These are phyloP conservation scores for Sprattus sprattus DNA, from an alignment of 2,113 vertebrate genomes.

Conservation along the genomic window DNA sequence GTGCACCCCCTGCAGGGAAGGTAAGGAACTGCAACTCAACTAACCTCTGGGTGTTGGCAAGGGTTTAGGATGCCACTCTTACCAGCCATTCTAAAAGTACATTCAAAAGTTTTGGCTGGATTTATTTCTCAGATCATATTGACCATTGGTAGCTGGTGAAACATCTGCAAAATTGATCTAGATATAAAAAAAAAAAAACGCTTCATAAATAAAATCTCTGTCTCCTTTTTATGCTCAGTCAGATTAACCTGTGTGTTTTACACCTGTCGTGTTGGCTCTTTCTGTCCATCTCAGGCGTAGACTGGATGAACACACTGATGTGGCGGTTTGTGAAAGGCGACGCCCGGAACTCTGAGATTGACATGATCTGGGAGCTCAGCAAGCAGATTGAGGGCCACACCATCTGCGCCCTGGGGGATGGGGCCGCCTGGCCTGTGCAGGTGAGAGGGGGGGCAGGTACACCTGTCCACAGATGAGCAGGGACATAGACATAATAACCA, in stretches of 20 bases:
- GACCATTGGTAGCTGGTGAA: not conserved
- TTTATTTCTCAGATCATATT: not conserved
- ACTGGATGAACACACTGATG: slow-evolving; percentile 99
- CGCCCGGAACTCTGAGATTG: slow-evolving; percentile 81
- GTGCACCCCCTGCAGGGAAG: slow-evolving; percentile 94
- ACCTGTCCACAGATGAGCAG: not conserved
- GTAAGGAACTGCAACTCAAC: slow-evolving; percentile 54
- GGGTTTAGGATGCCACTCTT: no score
- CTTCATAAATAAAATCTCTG: no score
- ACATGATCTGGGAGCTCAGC: slow-evolving; percentile 96
- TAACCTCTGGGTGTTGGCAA: not conserved
- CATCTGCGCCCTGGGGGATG: slow-evolving; percentile 92
- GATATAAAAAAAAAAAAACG: no score
- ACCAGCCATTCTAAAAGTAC: not conserved
- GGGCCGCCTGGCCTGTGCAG: slow-evolving; percentile 96
- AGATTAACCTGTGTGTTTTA: not conserved
- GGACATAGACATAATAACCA: no score
- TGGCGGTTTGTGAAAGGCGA: slow-evolving; percentile 88
- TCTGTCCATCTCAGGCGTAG: slow-evolving; percentile 75
- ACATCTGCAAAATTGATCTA: not conserved
- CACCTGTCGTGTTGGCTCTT: not conserved
- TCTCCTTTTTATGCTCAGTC: not conserved
- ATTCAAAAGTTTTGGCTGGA: not conserved
- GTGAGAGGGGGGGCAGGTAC: slow-evolving; percentile 56
- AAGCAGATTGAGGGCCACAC: slow-evolving; percentile 98